A percentile compares a stretch with the other conserved stretches of the same genome.
Evolutionary conservation across 64 coral and sea anemone species (phyloP).

Genomic region (Actinia tenebrosa): DNA sequence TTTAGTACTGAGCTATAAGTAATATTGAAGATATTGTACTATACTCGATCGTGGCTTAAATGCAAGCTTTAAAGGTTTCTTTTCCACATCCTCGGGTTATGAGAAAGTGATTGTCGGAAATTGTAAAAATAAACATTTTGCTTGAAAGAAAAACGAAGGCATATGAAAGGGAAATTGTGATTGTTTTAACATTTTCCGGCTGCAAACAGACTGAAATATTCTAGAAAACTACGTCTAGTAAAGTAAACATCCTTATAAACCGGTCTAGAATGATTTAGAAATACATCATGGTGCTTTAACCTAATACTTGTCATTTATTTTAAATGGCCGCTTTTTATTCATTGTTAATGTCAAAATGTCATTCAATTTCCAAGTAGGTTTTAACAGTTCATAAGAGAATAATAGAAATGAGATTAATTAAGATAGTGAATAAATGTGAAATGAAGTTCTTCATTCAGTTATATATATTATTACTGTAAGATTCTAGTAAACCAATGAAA

Average conservation of each 20-base stretch:
- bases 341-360: neutral
- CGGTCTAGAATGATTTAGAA: too few species aligned
- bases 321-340: neutral
- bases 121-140: neutral
- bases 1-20: too few species aligned
- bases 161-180: neutral
- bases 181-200: neutral
- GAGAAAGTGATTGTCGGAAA: neutral
- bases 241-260: neutral
- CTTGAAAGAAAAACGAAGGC: neutral
- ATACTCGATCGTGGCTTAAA: too few species aligned
- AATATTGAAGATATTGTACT: too few species aligned
- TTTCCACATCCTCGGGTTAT: too few species aligned
- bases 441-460: neutral
- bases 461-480: neutral
- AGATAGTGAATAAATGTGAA: neutral
- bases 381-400: neutral
- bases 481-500: neutral
- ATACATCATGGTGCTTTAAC: neutral
- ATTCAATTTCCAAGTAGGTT: neutral
- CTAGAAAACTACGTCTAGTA: neutral
- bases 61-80: too few species aligned
- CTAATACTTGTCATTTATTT: neutral
- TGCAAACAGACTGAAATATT: neutral
- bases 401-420: neutral